Evolutionary conservation across 2,113 vertebrate genomes (phyloP).

Genomic region (Vulpes ferrilata): DNA sequence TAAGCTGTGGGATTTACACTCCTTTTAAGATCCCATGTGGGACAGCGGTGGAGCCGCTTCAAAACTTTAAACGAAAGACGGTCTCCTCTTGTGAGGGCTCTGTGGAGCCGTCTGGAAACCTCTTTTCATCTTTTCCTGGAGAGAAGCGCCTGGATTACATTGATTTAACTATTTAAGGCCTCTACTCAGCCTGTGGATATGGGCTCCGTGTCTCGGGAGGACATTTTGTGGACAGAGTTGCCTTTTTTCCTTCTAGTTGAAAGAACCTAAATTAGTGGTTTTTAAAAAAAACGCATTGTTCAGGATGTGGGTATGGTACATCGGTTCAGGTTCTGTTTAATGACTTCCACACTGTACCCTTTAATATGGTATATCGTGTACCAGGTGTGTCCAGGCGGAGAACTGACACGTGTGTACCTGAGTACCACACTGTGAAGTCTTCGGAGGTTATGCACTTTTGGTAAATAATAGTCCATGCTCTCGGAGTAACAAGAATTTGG

Average conservation of each 20-base stretch:
- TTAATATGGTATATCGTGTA: conserved; percentile 58
- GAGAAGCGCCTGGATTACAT: not conserved
- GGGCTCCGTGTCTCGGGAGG: not conserved
- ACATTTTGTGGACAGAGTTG: conserved; percentile 67
- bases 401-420: conserved; percentile 27
- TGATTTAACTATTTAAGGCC: conserved; percentile 45
- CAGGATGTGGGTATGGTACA: conserved; percentile 65
- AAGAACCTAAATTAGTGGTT: conserved; percentile 38
- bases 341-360: conserved; percentile 63
- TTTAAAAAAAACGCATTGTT: conserved; percentile 14
- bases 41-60: not conserved
- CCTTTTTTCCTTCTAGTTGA: conserved; percentile 30
- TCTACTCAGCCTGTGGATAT: conserved; percentile 34
- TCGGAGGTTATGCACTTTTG: conserved; percentile 57
- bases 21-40: not conserved
- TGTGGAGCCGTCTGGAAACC: not conserved
- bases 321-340: conserved; percentile 59
- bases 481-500: conserved; percentile 50
- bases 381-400: conserved; percentile 53
- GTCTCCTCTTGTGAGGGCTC: not conserved
- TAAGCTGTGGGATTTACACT: not conserved
- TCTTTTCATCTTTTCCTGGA: not conserved
- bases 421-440: conserved; percentile 31
- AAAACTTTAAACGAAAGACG: conserved; percentile 6
- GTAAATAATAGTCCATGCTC: conserved; percentile 66